Base-by-base conservation (phyloP, 1,140 invertebrate species). In the Panonychus citri region DNA sequence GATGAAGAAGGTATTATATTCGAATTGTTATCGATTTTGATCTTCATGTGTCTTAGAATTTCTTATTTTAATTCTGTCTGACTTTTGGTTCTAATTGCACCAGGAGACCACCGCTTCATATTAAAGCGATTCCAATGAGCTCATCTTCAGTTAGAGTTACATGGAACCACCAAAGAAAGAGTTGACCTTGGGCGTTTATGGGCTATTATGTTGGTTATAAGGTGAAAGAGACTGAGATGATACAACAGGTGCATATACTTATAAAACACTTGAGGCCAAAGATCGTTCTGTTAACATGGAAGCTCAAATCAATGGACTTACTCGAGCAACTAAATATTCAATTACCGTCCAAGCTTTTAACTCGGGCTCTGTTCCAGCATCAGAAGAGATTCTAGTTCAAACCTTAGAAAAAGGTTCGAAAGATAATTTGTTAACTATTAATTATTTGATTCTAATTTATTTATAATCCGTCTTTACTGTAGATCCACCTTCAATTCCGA, bases 301-400 rank as follows among this genome's bases (percentile, higher is more conserved):
- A 64, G 37, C 58, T 61, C 19, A 57, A 58, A 49, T 64, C 3
- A 61, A 39, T 1, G 57, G 62, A 5, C 39, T 65, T 4, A 57
- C 55, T 17, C 57, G 59, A 50, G 40, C 48, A 19, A 61, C 59
- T 7, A 60, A 60, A 34, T 65, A 65, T 52, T 48, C 39, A n/a
- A 54, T 65, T 15, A 56, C 62, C 15, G 83, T 95, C 0, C 86
- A 93, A 67, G 86, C 88, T 3, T 93, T 86, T 66, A 96, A 94
- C 63, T 82, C 81, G 37, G 90, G 90, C 1, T 78, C 82, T 46
- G 88, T 88, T 37, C 88, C 88, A 1, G 76, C 81, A 21, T 88
- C 84, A 5, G 76, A 80, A n/a, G 82, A 86, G 63, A 77, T 84
- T 26, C 77, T 80, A 5, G 79, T 82, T 5, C 78, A 80, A 55